Percentiles rank a stretch among this genome's conserved stretches.
phyloP scores from a whole-genome alignment of 2,797 vertebrate species.

The Oophaga sylvatica region DNA sequence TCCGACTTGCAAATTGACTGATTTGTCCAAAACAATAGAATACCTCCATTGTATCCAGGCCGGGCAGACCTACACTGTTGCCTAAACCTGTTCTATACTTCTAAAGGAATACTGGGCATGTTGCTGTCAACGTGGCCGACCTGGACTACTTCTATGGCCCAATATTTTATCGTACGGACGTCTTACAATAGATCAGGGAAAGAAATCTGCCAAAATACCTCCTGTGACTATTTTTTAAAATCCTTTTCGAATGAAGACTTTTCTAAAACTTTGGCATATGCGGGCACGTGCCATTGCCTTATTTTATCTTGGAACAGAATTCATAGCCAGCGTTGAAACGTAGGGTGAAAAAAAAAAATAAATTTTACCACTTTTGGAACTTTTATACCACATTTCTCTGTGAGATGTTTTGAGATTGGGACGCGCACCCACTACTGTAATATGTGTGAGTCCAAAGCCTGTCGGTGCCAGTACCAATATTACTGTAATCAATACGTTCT shows the following conservation, averaged over 20 bases:
- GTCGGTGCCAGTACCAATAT: background rate
- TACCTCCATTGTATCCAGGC: background rate
- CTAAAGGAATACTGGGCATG: background rate
- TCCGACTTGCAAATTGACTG: constrained; percentile 68
- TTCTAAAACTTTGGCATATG: constrained; percentile 23
- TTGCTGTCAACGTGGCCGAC: background rate
- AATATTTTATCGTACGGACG: background rate
- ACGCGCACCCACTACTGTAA: background rate
- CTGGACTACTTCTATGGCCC: background rate
- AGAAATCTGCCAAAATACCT: constrained; percentile 2
- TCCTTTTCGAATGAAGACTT: background rate
- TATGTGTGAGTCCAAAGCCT: background rate
- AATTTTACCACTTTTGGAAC: background rate
- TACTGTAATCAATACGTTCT: background rate
- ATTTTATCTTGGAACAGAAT: background rate
- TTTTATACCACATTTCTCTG: background rate
- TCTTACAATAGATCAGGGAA: constrained; percentile 28
- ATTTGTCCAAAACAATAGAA: background rate
- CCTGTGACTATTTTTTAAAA: background rate
- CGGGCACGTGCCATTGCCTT: constrained; percentile 14
- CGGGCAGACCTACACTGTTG: background rate
- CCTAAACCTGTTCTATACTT: background rate
- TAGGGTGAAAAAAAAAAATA: background rate
- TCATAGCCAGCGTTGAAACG: background rate
- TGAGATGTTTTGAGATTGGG: background rate